Base-by-base conservation (phyloP, 2,113 vertebrate species). In the Mesitornis unicolor region DNA sequence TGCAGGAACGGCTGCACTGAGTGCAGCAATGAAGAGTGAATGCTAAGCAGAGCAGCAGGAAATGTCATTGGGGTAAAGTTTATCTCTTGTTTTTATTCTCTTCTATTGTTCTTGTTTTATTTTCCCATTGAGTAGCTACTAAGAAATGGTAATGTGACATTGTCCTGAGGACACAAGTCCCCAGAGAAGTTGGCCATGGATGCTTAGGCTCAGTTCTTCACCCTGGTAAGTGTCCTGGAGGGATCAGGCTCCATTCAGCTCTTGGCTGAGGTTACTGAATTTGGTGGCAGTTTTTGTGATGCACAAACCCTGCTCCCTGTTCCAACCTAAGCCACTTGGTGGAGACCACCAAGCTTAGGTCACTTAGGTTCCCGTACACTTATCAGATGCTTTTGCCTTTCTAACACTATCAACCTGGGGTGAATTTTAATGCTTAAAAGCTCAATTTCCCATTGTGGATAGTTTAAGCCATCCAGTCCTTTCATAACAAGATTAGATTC, bases 21-120 rank as follows among this genome's bases (percentile, higher is more conserved):
- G 92, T 85, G 89, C 90, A 67, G 71, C 1, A 2, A 40, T 28
- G 81, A 47, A 29, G 47, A 67, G 64, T 73, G 95, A 96, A 82
- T 96, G 95, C 83, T 95, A 61, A 98, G 35, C 85, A 93, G 78
- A 84, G 57, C 83, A 68, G 84, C 61, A 42, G 80, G 28, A 96
- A 67, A 93, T 80, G 85, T 45, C 94, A 53, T 10, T 8, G 5
- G 81, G 68, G 68, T 85, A 78, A 94, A 81, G 61, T 84, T 82
- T 31, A 28, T 86, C 79, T 2, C 0, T 81, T 53, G 1, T 90
- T 96, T 97, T 92, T 64, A 38, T 92, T 90, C 91, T 91, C 20
- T 12, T 54, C 38, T 51, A 48, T 17, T 59, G 10, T 67, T 77
- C 8, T 68, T 33, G 35, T 65, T 78, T 47, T 86, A 36, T 71